These are phyloP conservation scores for Hemibagrus wyckioides DNA, from an alignment of 2,113 vertebrate genomes.

Conservation along the genomic window DNA sequence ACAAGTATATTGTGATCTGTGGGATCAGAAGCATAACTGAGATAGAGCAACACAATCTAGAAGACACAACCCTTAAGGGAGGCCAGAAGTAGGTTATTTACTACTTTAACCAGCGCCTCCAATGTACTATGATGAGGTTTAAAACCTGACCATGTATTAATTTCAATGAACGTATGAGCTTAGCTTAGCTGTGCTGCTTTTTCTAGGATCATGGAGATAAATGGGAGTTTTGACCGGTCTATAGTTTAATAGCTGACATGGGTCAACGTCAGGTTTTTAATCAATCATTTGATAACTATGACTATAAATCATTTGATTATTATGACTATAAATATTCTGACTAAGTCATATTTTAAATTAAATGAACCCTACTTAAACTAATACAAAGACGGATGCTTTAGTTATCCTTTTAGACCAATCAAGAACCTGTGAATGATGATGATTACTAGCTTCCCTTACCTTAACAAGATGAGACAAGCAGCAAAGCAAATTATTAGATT, in stretches of 20 bases:
- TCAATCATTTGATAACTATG: not conserved
- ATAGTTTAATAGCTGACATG: not conserved
- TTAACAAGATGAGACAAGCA: not conserved
- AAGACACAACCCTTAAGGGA: not conserved
- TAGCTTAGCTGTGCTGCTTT: not conserved
- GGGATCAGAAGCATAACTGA: not conserved
- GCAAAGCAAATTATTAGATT: not conserved
- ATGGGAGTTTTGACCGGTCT: not conserved
- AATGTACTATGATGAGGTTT: not conserved
- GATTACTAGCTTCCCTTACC: not conserved
- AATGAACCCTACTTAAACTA: not conserved
- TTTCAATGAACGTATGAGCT: not conserved
- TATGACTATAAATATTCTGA: not conserved
- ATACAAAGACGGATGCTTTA: not conserved
- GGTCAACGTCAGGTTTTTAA: not conserved
- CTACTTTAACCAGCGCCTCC: not conserved
- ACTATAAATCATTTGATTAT: not conserved
- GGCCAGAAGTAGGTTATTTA: not conserved
- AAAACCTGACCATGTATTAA: not conserved
- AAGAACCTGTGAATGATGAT: not conserved
- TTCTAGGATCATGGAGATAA: not conserved
- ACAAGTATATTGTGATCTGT: not conserved
- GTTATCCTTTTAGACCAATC: not conserved
- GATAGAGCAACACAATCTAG: not conserved
- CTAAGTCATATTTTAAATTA: not conserved